Percentiles rank a stretch among this genome's conserved stretches.
phyloP scores from a whole-genome alignment of 2,797 vertebrate species.

The Oryzias sinensis region DNA sequence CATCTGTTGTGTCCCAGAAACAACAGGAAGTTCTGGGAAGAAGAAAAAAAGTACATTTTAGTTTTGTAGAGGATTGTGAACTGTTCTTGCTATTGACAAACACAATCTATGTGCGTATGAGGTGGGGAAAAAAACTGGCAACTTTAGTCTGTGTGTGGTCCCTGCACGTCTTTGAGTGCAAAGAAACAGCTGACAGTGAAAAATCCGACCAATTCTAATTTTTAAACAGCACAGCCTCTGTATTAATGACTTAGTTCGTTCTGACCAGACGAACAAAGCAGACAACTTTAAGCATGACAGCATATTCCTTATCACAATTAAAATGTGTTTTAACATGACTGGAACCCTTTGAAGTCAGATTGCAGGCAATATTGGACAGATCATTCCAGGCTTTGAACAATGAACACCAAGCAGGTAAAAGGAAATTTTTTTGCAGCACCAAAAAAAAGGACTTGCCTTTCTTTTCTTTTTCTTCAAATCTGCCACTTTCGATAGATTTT shows the following conservation, averaged over 20 bases:
- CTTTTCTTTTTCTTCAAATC: slow-evolving; percentile 38
- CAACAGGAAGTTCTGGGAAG: slow-evolving; percentile 42
- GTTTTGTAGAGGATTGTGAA: slow-evolving; percentile 7
- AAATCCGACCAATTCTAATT: slow-evolving; percentile 75
- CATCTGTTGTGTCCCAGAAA: slow-evolving; percentile 49
- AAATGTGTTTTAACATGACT: slow-evolving; percentile 68
- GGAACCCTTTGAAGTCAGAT: slow-evolving; percentile 76
- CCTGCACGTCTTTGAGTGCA: slow-evolving; percentile 50
- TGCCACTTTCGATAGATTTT: slow-evolving; percentile 53
- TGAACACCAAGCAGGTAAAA: slow-evolving; percentile 52
- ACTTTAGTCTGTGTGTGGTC: slow-evolving; percentile 26
- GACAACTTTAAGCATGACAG: slow-evolving; percentile 66
- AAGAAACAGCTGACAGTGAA: slow-evolving; percentile 74
- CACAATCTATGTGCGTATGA: not conserved
- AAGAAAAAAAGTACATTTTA: slow-evolving; percentile 18
- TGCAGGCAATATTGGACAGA: slow-evolving; percentile 67
- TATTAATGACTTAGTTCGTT: slow-evolving; percentile 54
- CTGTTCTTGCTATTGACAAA: slow-evolving; percentile 17
- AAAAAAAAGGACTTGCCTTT: slow-evolving; percentile 60
- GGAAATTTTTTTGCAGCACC: slow-evolving; percentile 62
- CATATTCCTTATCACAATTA: slow-evolving; percentile 73
- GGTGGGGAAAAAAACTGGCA: no score
- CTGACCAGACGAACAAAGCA: slow-evolving; percentile 61
- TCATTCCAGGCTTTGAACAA: slow-evolving; percentile 62
- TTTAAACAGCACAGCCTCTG: slow-evolving; percentile 67